Percentiles rank a stretch among this genome's conserved stretches.
Evolutionary conservation across 2,113 vertebrate species (phyloP).

Genomic region (Megaptera novaeangliae): DNA sequence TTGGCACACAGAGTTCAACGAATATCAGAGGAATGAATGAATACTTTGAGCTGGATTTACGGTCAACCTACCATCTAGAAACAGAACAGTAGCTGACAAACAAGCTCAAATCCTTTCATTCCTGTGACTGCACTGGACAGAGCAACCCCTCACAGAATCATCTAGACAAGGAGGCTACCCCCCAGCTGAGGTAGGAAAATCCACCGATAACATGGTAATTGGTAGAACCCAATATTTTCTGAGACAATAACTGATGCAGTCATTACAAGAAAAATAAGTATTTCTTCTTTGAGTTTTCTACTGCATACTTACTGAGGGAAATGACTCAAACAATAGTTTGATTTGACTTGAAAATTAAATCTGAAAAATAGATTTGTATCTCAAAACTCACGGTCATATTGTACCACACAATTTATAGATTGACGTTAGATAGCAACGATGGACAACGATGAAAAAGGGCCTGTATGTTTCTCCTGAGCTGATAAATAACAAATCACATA

Average conservation of each 20-base stretch:
- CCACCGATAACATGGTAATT: not conserved
- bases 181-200: not conserved
- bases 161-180: not conserved
- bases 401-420: not conserved
- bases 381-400: not conserved
- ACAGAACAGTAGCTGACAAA: not conserved
- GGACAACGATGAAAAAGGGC: not conserved
- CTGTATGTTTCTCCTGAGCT: not conserved
- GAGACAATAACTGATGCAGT: not conserved
- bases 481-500: not conserved
- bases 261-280: not conserved
- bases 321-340: not conserved
- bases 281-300: not conserved
- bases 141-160: not conserved
- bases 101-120: not conserved
- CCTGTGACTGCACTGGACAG: not conserved
- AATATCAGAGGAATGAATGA: not conserved
- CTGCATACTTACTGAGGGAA: not conserved
- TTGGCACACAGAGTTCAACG: not conserved
- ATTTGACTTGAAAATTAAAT: not conserved
- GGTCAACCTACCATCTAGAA: not conserved
- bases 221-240: not conserved
- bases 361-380: not conserved
- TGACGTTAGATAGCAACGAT: not conserved
- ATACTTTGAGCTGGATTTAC: not conserved